These are phyloP conservation scores for Bembecia ichneumoniformis DNA, from an alignment of 2,888 invertebrate species.

Conservation along the genomic window DNA sequence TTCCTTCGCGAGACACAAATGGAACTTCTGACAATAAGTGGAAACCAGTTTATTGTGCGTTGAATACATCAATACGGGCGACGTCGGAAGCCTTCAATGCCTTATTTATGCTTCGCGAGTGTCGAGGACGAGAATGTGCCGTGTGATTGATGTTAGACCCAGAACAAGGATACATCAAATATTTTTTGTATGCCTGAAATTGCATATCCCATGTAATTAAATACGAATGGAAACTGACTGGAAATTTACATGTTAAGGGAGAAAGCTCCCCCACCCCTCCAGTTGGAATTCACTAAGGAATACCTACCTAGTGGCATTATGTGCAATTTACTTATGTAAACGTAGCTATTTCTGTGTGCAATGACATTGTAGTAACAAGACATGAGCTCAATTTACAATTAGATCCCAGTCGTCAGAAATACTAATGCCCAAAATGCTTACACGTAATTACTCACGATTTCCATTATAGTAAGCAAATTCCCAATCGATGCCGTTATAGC, in stretches of 20 bases:
- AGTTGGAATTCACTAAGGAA: too few species aligned
- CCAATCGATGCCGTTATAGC: not conserved
- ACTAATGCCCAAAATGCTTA: not conserved
- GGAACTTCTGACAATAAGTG: constrained; percentile 39
- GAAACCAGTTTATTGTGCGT: constrained; percentile 35
- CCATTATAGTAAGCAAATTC: not conserved
- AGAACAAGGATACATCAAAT: constrained; percentile 47
- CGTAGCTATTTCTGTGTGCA: too few species aligned
- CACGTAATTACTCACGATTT: not conserved
- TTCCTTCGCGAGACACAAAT: constrained; percentile 23
- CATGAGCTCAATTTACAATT: too few species aligned
- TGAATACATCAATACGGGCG: constrained; percentile 50
- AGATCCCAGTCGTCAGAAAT: too few species aligned
- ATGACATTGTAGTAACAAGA: not conserved
- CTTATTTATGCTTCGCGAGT: constrained; percentile 50
- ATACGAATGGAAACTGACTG: too few species aligned
- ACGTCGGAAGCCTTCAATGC: constrained; percentile 47
- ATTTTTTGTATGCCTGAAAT: constrained; percentile 35
- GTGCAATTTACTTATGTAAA: too few species aligned
- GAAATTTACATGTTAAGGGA: too few species aligned
- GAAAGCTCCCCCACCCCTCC: too few species aligned
- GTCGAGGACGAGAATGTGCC: constrained; percentile 40
- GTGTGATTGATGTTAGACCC: constrained; percentile 50
- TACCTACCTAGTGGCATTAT: too few species aligned
- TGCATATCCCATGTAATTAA: constrained; percentile 16